Conservation (phyloP, 2,888 invertebrate species). For the Drosophila gaucha region DNA sequence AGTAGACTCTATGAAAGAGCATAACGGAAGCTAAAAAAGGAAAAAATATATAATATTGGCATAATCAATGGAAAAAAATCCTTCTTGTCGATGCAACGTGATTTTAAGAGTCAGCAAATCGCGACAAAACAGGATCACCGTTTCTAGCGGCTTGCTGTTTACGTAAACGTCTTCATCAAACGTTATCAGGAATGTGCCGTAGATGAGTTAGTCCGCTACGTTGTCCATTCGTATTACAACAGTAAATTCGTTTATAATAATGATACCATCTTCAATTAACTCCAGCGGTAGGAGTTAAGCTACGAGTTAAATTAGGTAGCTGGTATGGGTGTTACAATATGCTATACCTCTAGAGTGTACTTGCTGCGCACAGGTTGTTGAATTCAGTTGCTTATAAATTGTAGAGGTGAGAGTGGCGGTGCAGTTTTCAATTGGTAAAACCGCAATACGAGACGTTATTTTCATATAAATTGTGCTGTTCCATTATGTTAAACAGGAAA, state of each 20-base stretch:
- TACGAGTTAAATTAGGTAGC: too few relatives aligned
- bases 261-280: background rate
- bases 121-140: too few relatives aligned
- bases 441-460: constrained; percentile 2
- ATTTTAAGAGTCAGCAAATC: too few relatives aligned
- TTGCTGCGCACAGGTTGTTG: constrained; percentile 6
- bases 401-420: background rate
- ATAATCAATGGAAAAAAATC: too few relatives aligned
- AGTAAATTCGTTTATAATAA: background rate
- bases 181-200: background rate
- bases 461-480: background rate
- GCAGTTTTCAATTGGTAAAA: background rate
- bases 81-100: too few relatives aligned
- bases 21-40: too few relatives aligned
- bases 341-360: background rate
- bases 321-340: background rate
- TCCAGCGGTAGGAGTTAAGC: too few relatives aligned
- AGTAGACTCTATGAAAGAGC: too few relatives aligned
- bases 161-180: background rate
- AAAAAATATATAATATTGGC: too few relatives aligned
- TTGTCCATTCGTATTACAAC: background rate
- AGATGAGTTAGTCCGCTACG: background rate
- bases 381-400: background rate
- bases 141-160: too few relatives aligned
- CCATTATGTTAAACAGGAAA: constrained; percentile 2